Evolutionary conservation across 2,113 vertebrate genomes (phyloP), one percentile per base, ranked within the genome.

Genomic region (Lethenteron camtschaticum): DNA sequence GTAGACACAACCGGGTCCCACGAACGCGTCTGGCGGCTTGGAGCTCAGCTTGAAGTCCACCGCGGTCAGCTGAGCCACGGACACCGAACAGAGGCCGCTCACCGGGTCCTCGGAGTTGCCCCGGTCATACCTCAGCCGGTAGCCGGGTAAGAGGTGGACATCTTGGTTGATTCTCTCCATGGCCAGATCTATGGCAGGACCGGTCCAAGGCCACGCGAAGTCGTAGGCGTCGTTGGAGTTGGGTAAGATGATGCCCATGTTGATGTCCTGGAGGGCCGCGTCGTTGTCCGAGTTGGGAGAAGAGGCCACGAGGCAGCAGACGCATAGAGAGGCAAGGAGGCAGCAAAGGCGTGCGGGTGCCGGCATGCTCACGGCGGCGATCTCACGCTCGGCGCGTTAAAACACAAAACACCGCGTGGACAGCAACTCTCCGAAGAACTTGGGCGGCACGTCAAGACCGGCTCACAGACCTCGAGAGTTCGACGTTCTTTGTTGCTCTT

Each of bases 161-260:
- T 81, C 79, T 0, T 76, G 68, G 55, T 85, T 87, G 2, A 90
- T 75, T 8, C 60, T 69, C 0, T 57, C 73, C 1, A 83, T 60
- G 1, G 88, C 91, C 11, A 84, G 77, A 1, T 77, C 73, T n/a
- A 95, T 74, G 1, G 88, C 88, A 0, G 90, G 89, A 0, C 87
- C 88, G 16, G 94, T 83, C 9, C 90, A 83, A 3, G 86, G 87
- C 90, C 88, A 90, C 2, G 90, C 88, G 90, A 90, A 96, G 0
- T 88, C 85, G 78, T 95, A 96, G 2, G 76, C 77, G 0, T 83
- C 84, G 79, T 90, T 92, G 71, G 14, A 78, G 63, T 79, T 73
- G 0, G 91, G 91, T 9, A 96, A 75, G 9, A 96, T 84, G 73
- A 89, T 79, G 0, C 87, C 91, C 24, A 96, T 74, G 1, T 83